Evolutionary conservation across 2,888 invertebrate species (phyloP), one percentile per base, ranked within the genome.

Genomic region (Exephanes ischioxanthus): DNA sequence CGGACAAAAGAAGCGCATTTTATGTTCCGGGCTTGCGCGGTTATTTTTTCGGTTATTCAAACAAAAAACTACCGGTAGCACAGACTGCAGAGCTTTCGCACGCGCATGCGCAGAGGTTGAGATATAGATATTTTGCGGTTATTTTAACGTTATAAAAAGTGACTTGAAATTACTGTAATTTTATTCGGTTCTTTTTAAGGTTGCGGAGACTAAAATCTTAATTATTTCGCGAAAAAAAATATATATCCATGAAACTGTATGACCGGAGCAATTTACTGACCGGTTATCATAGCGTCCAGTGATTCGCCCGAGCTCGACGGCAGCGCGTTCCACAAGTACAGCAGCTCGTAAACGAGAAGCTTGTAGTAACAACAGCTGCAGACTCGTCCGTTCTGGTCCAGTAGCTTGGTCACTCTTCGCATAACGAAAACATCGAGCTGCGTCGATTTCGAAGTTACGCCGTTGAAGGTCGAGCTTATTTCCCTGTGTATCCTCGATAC

Each of bases 311-410:
- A 95, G 92, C 95, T 96, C 86, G 95, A 96, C 33, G 96, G 95
- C 88, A 97, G 92, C 14, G 96, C 95, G 90, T 96, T 96, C 96
- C 97, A 97, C 68, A 97, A 93, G 90, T 96, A 97, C 51, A 97
- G 94, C 91, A 96, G 94, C 92, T 97, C 97, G 89, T 96, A 95
- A 26, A 95, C 94, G 71, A 96, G 94, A 80, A 96, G 92, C 86
- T 95, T 95, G 93, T 96, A 96, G 90, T 95, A 95, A 6, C 92
- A 83, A 4, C 87, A 72, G 1, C 90, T 81, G 67, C 91, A 91
- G 3, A 89, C 89, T 58, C 84, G 86, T 33, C 89, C 89, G 53
- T 90, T 90, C 67, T 90, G 87, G 77, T 91, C 87, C 16, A 92
- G 70, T 22, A 94, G 89, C 71, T 93, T 93, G 2, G 90, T 87